Evolutionary conservation across 2,113 vertebrate genomes (phyloP).

Genomic region (Opisthocomus hoazin): DNA sequence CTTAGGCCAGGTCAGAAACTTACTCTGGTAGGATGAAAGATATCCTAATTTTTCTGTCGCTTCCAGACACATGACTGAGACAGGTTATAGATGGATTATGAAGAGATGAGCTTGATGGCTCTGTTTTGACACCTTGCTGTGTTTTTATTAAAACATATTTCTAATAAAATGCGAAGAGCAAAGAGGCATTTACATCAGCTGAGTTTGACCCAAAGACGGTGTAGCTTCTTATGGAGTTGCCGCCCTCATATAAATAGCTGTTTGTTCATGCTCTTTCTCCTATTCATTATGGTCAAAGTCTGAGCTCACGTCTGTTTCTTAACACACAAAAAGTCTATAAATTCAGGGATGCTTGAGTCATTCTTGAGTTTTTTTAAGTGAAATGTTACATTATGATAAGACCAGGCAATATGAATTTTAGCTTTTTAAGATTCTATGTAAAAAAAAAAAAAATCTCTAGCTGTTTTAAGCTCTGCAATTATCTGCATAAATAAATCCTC

Average conservation of each 20-base stretch:
- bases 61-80: background rate
- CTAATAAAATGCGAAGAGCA: constrained; percentile 62
- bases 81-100: background rate
- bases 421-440: constrained; percentile 58
- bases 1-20: background rate
- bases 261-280: constrained; percentile 54
- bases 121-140: constrained; percentile 4
- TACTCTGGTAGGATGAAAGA: background rate
- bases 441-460: background rate
- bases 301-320: constrained; percentile 80
- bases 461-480: constrained; percentile 41
- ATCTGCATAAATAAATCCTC: constrained; percentile 39
- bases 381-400: constrained; percentile 51
- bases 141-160: constrained; percentile 42
- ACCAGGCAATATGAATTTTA: constrained; percentile 14
- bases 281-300: constrained; percentile 66
- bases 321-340: constrained; percentile 69
- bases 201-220: constrained; percentile 57
- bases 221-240: constrained; percentile 48
- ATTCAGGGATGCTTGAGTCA: constrained; percentile 57
- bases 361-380: constrained; percentile 65
- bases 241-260: constrained; percentile 67
- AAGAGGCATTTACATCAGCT: constrained; percentile 58
- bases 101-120: background rate
- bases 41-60: background rate